Percentiles rank a stretch among this genome's conserved stretches.
Conservation (phyloP, 2,113 vertebrate species). For the Zeus faber region DNA sequence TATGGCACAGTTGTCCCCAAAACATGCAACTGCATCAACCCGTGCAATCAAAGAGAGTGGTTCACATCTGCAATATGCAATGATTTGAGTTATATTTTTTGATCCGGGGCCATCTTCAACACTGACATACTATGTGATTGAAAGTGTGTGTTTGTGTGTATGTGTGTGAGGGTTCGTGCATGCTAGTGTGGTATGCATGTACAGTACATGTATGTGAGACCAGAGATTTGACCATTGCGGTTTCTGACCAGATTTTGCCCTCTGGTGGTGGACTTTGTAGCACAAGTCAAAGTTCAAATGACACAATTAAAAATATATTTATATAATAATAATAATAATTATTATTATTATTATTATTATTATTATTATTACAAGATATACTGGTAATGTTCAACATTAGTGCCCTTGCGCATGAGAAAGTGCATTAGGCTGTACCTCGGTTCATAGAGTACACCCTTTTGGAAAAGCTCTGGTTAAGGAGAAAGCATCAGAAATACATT, state of each 20-base stretch:
- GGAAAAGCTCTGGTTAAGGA: not conserved
- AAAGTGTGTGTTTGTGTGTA: constrained; percentile 2
- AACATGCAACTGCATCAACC: too few relatives aligned
- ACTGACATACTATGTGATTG: not conserved
- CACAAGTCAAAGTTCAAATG: constrained; percentile 34
- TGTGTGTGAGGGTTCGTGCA: not conserved
- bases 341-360: not conserved
- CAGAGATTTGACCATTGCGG: constrained; percentile 27
- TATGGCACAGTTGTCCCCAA: too few relatives aligned
- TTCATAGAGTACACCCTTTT: not conserved
- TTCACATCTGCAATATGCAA: too few relatives aligned
- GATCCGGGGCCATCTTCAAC: too few relatives aligned
- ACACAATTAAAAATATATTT: constrained; percentile 19
- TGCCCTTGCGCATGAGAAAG: too few relatives aligned
- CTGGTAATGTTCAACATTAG: too few relatives aligned
- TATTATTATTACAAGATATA: too few relatives aligned
- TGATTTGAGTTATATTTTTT: too few relatives aligned
- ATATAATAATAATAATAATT: not conserved
- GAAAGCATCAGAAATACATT: not conserved
- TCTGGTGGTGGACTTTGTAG: constrained; percentile 64
- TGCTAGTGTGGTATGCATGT: not conserved
- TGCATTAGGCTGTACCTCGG: too few relatives aligned
- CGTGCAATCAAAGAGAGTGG: too few relatives aligned
- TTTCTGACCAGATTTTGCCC: constrained; percentile 75
- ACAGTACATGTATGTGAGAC: constrained; percentile 5